Percentiles rank a stretch among this genome's conserved stretches.
phyloP scores from a whole-genome alignment of 2,113 vertebrate species.

The Dryoscopus gambensis region DNA sequence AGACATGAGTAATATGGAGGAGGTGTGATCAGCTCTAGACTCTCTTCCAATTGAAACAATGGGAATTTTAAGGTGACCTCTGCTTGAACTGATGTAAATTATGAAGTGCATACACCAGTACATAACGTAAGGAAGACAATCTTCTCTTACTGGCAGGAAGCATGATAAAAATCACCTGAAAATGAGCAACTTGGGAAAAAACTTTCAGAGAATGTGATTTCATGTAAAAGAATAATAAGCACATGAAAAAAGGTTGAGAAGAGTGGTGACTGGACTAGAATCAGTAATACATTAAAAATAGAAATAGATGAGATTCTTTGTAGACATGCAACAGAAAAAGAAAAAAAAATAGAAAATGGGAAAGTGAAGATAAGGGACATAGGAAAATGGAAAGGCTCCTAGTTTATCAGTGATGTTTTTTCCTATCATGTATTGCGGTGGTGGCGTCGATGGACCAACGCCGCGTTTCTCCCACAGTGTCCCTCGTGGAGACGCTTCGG shows the following conservation, averaged over 20 bases:
- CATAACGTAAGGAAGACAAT: neutral
- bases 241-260: neutral
- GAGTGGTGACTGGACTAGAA: neutral
- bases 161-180: neutral
- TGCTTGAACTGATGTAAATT: slow-evolving; percentile 15
- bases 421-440: neutral
- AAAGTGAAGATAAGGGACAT: neutral
- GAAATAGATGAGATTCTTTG: neutral
- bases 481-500: no score
- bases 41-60: neutral
- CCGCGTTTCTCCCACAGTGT: no score
- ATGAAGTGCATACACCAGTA: neutral
- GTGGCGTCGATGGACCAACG: no score
- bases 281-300: neutral
- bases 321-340: neutral
- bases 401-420: neutral
- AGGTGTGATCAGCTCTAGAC: neutral
- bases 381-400: neutral
- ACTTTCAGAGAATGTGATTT: neutral
- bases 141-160: neutral
- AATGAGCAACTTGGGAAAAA: slow-evolving; percentile 3
- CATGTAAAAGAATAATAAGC: slow-evolving; percentile 2
- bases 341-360: neutral
- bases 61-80: neutral
- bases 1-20: neutral